A percentile compares a stretch with the other conserved stretches of the same genome.
Conservation (phyloP, 2,113 vertebrate genomes). For the Arothron firmamentum region DNA sequence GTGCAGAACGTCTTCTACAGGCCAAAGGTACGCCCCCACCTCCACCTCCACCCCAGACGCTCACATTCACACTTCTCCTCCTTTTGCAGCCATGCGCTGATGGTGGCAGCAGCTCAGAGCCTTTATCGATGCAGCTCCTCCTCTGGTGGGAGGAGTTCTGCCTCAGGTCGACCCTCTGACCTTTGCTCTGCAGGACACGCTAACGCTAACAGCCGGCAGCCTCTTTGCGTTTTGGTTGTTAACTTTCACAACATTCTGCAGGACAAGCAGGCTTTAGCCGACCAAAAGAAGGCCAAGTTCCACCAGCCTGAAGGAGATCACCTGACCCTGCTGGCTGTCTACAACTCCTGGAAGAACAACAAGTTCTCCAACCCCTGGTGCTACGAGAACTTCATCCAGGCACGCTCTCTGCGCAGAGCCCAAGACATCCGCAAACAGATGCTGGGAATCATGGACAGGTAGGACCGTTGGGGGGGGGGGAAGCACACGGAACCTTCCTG, state of each 20-base stretch:
- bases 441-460: constrained; percentile 99
- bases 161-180: no score
- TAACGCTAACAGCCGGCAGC: no score
- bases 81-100: no score
- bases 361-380: constrained; percentile 99
- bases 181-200: no score
- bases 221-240: no score
- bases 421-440: constrained; percentile 99
- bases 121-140: no score
- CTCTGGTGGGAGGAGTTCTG: no score
- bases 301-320: constrained; percentile 98
- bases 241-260: constrained; percentile 33
- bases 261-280: constrained; percentile 97
- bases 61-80: background rate
- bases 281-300: constrained; percentile 99
- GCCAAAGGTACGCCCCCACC: constrained; percentile 81
- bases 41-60: no score
- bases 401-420: constrained; percentile 88
- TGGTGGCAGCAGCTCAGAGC: no score
- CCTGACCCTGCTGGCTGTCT: constrained; percentile 95
- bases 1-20: constrained; percentile 98
- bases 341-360: constrained; percentile 99
- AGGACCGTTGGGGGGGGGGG: constrained; percentile 89
- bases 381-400: constrained; percentile 98
- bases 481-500: background rate